phyloP scores from a whole-genome alignment of 2,888 invertebrate species.

The Lasiommata megera region DNA sequence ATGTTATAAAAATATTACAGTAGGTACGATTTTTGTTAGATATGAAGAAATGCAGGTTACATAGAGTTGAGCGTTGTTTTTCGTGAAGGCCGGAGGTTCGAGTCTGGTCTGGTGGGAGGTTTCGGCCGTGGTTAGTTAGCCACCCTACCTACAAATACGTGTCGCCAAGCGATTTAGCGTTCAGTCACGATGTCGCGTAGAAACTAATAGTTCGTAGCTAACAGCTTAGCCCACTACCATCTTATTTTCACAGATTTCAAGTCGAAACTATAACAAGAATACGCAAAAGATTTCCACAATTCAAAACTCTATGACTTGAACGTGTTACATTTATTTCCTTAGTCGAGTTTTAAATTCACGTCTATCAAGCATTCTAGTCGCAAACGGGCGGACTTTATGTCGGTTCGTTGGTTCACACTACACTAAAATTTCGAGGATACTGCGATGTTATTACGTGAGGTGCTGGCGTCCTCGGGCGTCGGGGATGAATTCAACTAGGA shows the following conservation, averaged over 20 bases:
- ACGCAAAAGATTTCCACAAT: conserved; percentile 9
- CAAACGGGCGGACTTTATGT: conserved; percentile 29
- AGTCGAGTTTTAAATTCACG: conserved; percentile 26
- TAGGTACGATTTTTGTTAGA: neutral
- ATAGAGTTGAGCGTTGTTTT: no score
- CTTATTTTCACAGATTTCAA: no score
- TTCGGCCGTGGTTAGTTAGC: no score
- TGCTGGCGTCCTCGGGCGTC: conserved; percentile 43
- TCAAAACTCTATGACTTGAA: conserved; percentile 11
- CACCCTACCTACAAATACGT: no score
- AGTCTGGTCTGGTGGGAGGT: no score
- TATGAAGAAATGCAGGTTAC: no score
- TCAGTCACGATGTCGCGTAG: no score
- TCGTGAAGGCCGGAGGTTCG: no score
- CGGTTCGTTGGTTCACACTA: conserved; percentile 46
- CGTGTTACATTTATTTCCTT: conserved; percentile 25
- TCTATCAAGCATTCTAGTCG: conserved; percentile 34
- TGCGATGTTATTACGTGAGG: conserved; percentile 61
- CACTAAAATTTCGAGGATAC: conserved; percentile 62
- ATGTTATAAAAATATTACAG: neutral
- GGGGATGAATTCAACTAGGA: conserved; percentile 73
- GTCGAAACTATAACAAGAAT: neutral
- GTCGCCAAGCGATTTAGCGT: no score
- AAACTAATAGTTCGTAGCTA: no score
- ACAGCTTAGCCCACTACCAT: no score